Evolutionary conservation across 1,140 invertebrate species (phyloP).

Genomic region (Penaeus indicus): DNA sequence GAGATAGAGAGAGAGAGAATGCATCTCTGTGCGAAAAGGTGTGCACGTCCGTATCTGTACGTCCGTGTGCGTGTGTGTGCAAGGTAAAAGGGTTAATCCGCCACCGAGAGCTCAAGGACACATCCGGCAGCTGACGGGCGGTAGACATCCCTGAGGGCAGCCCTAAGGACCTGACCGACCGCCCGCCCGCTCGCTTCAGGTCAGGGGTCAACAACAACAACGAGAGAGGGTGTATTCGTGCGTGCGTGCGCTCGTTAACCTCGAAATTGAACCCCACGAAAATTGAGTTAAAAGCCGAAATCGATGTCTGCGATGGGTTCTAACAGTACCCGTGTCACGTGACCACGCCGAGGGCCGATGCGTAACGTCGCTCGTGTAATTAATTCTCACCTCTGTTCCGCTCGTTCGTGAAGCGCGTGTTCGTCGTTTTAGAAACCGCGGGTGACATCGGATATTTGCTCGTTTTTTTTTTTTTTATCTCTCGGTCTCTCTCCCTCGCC

Average conservation of each 20-base stretch:
- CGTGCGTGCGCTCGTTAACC: neutral
- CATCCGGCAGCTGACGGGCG: constrained; percentile 51
- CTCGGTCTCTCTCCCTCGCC: too few relatives aligned
- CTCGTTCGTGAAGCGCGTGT: too few relatives aligned
- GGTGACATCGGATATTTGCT: too few relatives aligned
- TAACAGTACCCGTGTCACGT: too few relatives aligned
- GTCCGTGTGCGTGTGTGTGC: neutral
- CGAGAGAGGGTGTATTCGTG: neutral
- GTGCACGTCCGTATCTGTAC: neutral
- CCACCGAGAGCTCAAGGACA: constrained; percentile 21
- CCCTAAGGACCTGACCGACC: constrained; percentile 19
- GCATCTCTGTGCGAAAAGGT: neutral
- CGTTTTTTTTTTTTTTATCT: too few relatives aligned
- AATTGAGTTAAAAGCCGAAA: too few relatives aligned
- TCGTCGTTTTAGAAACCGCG: too few relatives aligned
- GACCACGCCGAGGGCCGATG: too few relatives aligned
- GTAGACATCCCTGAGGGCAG: neutral
- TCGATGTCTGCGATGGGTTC: too few relatives aligned
- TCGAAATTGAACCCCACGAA: too few relatives aligned
- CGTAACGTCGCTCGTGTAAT: too few relatives aligned
- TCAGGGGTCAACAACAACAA: constrained; percentile 29
- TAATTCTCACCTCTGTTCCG: too few relatives aligned
- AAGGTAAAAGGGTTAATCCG: constrained; percentile 45
- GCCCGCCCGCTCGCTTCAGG: constrained; percentile 19
- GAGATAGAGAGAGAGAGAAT: neutral